These are phyloP conservation scores for Miltochrista miniata DNA, from an alignment of 2,888 invertebrate species.

Conservation along the genomic window DNA sequence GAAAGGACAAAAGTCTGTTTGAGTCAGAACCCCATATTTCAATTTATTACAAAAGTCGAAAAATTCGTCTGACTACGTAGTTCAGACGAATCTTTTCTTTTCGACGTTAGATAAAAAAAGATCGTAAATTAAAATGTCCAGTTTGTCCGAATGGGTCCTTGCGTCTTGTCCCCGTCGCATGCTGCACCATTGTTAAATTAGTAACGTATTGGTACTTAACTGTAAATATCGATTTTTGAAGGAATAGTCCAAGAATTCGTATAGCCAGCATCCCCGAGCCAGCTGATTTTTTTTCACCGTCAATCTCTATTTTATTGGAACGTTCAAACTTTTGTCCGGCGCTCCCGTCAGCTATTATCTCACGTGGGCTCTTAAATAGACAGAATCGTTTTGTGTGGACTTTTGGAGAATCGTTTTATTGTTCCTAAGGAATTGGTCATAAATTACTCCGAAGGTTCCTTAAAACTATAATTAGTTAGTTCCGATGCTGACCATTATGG, in stretches of 20 bases:
- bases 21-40: constrained; percentile 72
- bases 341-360: constrained; percentile 75
- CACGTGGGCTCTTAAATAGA: constrained; percentile 69
- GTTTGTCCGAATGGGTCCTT: constrained; percentile 56
- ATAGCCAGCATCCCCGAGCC: constrained; percentile 57
- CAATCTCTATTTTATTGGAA: constrained; percentile 63
- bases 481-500: constrained; percentile 50
- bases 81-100: too few relatives aligned
- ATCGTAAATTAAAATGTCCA: constrained; percentile 82
- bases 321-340: constrained; percentile 75
- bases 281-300: constrained; percentile 74
- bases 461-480: constrained; percentile 41
- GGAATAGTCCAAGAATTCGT: constrained; percentile 70
- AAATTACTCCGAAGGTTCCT: constrained; percentile 63
- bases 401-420: constrained; percentile 81
- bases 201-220: constrained; percentile 75
- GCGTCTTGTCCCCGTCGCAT: constrained; percentile 61
- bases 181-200: constrained; percentile 59
- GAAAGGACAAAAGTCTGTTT: constrained; percentile 69
- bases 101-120: constrained; percentile 64
- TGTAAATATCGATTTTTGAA: constrained; percentile 77
- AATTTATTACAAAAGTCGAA: constrained; percentile 78
- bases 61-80: constrained; percentile 75
- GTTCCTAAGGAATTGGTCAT: constrained; percentile 45
- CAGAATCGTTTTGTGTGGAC: constrained; percentile 70